These are phyloP conservation scores for Phlogophora meticulosa DNA, from an alignment of 2,888 invertebrate genomes.

Conservation along the genomic window DNA sequence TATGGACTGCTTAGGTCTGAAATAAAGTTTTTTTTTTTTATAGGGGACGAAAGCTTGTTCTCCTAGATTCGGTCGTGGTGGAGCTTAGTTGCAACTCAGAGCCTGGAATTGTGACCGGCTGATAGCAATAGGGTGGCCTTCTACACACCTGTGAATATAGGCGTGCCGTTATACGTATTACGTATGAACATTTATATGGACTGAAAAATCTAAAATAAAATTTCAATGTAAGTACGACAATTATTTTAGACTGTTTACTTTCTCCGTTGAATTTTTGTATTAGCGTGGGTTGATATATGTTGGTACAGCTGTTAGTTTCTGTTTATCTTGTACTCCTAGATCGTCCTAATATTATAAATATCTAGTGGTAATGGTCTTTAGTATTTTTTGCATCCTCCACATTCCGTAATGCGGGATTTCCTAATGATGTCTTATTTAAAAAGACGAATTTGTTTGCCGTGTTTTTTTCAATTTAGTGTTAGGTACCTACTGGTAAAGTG, in stretches of 20 bases:
- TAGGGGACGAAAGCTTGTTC: too few species aligned
- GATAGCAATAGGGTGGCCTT: too few species aligned
- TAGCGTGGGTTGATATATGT: constrained; percentile 16
- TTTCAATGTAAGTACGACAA: constrained; percentile 4
- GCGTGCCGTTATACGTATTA: too few species aligned
- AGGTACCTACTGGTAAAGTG: neutral
- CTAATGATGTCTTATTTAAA: constrained; percentile 28
- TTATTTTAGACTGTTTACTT: neutral
- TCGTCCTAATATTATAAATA: constrained; percentile 7
- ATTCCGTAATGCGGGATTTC: constrained; percentile 10
- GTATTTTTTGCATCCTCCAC: constrained; percentile 10
- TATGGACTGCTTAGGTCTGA: too few species aligned
- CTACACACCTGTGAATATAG: too few species aligned
- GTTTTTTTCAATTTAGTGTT: neutral
- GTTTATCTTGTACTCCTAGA: constrained; percentile 8
- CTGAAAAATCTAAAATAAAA: constrained; percentile 3
- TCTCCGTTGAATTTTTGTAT: constrained; percentile 9
- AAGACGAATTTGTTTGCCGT: neutral
- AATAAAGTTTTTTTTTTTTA: too few species aligned
- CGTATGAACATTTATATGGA: too few species aligned
- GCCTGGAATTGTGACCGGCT: too few species aligned
- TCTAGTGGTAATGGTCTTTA: constrained; percentile 8
- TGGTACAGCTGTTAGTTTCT: constrained; percentile 19
- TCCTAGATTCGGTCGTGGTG: too few species aligned
- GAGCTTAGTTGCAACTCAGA: too few species aligned